Percentiles rank a stretch among this genome's conserved stretches.
phyloP scores from a whole-genome alignment of 2,113 vertebrate species.

The Balaenoptera acutorostrata region DNA sequence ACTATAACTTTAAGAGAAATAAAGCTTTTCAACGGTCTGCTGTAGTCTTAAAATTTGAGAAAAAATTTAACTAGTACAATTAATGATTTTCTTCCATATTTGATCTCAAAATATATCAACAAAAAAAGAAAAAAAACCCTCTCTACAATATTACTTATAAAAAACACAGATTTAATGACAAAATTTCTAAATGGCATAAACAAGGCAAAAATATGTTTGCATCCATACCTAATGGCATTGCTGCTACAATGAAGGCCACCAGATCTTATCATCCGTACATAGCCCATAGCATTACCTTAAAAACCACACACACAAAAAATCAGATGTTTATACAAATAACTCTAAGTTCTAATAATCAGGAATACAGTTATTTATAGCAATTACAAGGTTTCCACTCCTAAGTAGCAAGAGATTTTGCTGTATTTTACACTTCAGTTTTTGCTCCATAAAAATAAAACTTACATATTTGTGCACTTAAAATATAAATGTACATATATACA shows the following conservation, averaged over 20 bases:
- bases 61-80: not conserved
- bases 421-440: slow-evolving; percentile 40
- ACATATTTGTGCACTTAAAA: not conserved
- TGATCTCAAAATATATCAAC: not conserved
- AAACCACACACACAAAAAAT: slow-evolving; percentile 63
- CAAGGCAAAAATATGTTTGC: slow-evolving; percentile 25
- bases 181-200: slow-evolving; percentile 3
- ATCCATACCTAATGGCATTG: slow-evolving; percentile 93
- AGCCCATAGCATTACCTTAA: slow-evolving; percentile 97
- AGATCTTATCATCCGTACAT: slow-evolving; percentile 98
- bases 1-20: not conserved
- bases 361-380: not conserved
- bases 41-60: not conserved
- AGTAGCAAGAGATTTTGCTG: not conserved
- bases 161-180: not conserved
- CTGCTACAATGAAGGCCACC: slow-evolving; percentile 98
- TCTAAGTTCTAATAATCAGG: not conserved
- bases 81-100: not conserved
- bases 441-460: not conserved
- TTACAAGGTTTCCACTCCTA: not conserved
- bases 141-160: not conserved
- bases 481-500: not conserved
- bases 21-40: not conserved
- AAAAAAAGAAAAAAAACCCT: not conserved
- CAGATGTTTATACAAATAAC: not conserved